Conservation (phyloP, 2,113 vertebrate genomes). For the Amphiprion percula region DNA sequence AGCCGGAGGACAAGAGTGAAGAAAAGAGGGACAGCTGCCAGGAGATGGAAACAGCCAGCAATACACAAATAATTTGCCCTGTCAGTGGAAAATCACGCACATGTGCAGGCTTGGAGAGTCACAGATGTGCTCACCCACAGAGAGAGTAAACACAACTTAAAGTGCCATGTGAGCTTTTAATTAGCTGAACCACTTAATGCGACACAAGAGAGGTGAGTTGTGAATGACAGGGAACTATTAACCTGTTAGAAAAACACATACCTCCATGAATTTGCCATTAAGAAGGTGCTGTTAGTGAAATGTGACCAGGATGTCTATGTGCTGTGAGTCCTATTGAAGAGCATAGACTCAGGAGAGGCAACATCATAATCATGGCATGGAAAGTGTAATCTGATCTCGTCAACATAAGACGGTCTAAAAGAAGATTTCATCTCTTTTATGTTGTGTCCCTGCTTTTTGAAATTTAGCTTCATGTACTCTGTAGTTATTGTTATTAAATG, state of each 20-base stretch:
- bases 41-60: constrained; percentile 49
- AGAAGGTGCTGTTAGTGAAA: constrained; percentile 15
- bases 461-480: constrained; percentile 4
- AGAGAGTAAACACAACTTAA: constrained; percentile 38
- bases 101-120: constrained; percentile 22
- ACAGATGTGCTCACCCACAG: constrained; percentile 35
- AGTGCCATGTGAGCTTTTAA: constrained; percentile 60
- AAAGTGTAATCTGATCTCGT: background rate
- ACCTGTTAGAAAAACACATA: constrained; percentile 43
- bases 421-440: constrained; percentile 2
- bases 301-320: constrained; percentile 21
- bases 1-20: constrained; percentile 41
- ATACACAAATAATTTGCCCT: constrained; percentile 22
- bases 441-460: constrained; percentile 1
- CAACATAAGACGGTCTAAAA: background rate
- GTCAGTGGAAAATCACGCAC: constrained; percentile 59
- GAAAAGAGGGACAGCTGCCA: constrained; percentile 49
- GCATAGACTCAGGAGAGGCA: constrained; percentile 12
- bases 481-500: constrained; percentile 5
- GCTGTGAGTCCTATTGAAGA: constrained; percentile 8
- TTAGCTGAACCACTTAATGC: constrained; percentile 50
- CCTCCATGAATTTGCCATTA: constrained; percentile 39
- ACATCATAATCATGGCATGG: background rate
- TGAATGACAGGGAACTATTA: constrained; percentile 68
- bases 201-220: constrained; percentile 45